Base-by-base conservation (phyloP, 2,888 invertebrate genomes). In the Dendrolimus houi region DNA sequence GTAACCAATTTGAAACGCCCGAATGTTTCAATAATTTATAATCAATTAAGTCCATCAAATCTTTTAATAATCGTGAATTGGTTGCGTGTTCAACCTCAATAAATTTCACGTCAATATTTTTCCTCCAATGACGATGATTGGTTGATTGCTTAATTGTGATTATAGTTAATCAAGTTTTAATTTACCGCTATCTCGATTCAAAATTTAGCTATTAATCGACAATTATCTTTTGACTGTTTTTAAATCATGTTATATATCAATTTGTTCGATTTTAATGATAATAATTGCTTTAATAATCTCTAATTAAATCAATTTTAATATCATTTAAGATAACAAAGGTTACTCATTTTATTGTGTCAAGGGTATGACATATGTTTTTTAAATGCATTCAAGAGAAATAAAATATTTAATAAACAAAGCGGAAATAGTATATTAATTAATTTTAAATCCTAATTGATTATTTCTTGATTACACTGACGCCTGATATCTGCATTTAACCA, bases 111-210 rank as follows among this genome's bases (percentile, higher is more conserved):
- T 47, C 47, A 47, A 6, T 8, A 47, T 47, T 47, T 47, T 47
- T 47, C 9, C 47, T 9, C 12, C 9, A 47, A 47, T 2, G 29
- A 29, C 29, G 53, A 54, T 53, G 52, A 60, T 58, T 56, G 54
- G 17, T 41, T 55, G 53, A 53, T 29, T 9, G 13, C 14, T 41
- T 42, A 9, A 56, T 41, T n/a, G 41, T 53, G 53, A 42, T 56
- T 52, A 52, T 56, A 29, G 40, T 14, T 29, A 17, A 29, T 52
- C 47, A 47, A 47, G 47, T 10, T 47, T 47, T 9, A 47, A 47
- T 47, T 47, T 47, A 47, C 47, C 12, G 47, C 9, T 47, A 52
- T 55, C 57, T 57, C 53, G 56, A 58, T 58, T 57, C 29, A 29
- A 29, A 29, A 47, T 12, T 47, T 12, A 47, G 47, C 47, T 47